Evolutionary conservation across 2,113 vertebrate species (phyloP).

Genomic region (Globicephala melas): DNA sequence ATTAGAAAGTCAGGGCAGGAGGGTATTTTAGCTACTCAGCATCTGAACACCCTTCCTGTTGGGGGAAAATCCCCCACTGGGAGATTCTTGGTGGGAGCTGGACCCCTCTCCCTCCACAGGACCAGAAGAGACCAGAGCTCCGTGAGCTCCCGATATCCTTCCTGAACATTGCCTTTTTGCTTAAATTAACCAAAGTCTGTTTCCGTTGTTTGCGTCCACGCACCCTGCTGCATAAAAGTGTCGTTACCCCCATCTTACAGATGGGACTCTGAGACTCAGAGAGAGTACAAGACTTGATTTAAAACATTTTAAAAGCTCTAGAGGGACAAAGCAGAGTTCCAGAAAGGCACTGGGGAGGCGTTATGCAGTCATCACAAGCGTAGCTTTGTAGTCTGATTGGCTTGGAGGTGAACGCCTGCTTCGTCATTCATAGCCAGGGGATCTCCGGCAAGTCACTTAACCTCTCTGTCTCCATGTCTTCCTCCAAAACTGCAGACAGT

Average conservation of each 20-base stretch:
- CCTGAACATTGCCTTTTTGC: not conserved
- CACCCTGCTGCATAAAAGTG: not conserved
- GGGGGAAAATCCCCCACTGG: not conserved
- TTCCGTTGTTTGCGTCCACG: not conserved
- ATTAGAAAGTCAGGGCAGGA: not conserved
- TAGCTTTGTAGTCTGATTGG: not conserved
- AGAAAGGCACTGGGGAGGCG: accelerated
- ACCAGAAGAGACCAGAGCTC: not conserved
- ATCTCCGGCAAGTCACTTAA: not conserved
- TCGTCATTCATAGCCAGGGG: too few species aligned
- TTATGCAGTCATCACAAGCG: accelerated
- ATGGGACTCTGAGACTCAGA: not conserved
- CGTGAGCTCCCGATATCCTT: not conserved
- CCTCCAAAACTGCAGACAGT: not conserved
- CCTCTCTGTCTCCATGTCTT: not conserved
- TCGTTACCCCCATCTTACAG: not conserved
- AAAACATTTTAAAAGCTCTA: not conserved
- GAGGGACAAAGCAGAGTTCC: not conserved
- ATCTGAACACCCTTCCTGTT: not conserved
- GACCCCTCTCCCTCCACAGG: not conserved
- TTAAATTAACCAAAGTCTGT: not conserved
- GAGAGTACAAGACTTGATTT: not conserved
- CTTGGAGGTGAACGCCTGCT: not conserved
- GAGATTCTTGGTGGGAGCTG: not conserved
- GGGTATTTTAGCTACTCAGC: not conserved